Evolutionary conservation across 2,113 vertebrate genomes (phyloP), one percentile per base, ranked within the genome.

Genomic region (Baryphthengus martii): DNA sequence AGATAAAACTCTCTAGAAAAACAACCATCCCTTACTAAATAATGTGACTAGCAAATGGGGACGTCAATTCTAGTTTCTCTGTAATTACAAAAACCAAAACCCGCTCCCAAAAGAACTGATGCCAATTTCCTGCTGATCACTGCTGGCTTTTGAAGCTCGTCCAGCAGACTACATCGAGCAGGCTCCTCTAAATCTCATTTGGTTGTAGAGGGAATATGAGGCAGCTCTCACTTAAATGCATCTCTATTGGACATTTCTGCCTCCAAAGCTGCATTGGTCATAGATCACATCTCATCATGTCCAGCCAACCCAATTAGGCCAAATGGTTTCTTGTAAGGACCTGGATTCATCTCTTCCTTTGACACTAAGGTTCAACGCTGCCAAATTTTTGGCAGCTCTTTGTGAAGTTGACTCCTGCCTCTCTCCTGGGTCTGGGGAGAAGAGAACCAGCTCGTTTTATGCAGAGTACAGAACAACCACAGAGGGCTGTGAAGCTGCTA

Each of bases 1-100:
- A 92, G 77, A 63, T 50, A 89, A 89, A 93, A 87, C 52, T 85
- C 56, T 87, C 87, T 66, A 81, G 84, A 55, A 90, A 76, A 96
- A 89, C 45, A 71, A 62, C 47, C 52, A 37, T 23, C 55, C 65
- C 70, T 87, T 77, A 53, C 68, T 68, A 77, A 52, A 56, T 59
- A 61, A 59, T 3, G 10, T 25, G 21, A 86, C 31, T 29, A 52
- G 73, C 28, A 91, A 94, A 93, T 31, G 44, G 76, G 47, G 56
- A 87, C n/a, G 73, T 85, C 73, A 78, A 70, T 87, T 77, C 55
- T 58, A 49, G 85, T 58, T 91, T 45, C 81, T 39, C 40, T 77
- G 56, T 44, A 77, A 70, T 37, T 73, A 13, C 63, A 87, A 33
- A 75, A 47, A 7, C 2, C 52, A 58, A 88, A 88, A 45, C 39